A percentile compares a stretch with the other conserved stretches of the same genome.
phyloP scores from a whole-genome alignment of 2,113 vertebrate species.

The Apteryx owenii region DNA sequence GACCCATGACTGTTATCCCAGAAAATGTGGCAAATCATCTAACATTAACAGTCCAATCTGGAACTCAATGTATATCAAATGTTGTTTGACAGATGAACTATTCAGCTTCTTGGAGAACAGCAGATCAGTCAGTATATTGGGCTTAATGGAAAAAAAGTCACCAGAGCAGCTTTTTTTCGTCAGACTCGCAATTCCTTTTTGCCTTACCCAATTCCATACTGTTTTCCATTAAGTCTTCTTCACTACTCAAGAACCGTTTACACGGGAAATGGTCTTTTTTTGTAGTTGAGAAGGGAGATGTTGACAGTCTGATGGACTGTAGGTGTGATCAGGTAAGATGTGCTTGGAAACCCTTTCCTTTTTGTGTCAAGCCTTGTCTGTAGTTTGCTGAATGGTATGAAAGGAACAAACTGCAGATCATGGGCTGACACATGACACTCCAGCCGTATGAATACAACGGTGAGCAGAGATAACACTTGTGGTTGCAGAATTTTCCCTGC shows the following conservation, averaged over 20 bases:
- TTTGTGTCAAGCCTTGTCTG: slow-evolving; percentile 16
- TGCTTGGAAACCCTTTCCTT: slow-evolving; percentile 25
- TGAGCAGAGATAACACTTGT: not conserved
- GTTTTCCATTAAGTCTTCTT: not conserved
- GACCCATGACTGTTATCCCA: not conserved
- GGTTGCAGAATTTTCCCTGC: not conserved
- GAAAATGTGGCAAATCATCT: not conserved
- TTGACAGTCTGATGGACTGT: not conserved
- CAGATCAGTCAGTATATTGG: not conserved
- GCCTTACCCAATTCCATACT: not conserved
- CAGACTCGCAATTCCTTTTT: not conserved
- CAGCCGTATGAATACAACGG: accelerated
- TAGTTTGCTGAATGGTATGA: slow-evolving; percentile 5
- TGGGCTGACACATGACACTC: not conserved
- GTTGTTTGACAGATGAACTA: not conserved
- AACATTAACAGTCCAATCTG: not conserved
- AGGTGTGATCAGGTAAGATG: slow-evolving; percentile 5
- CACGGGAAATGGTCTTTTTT: not conserved
- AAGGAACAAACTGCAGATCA: not conserved
- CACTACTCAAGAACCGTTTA: not conserved
- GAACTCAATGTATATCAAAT: not conserved
- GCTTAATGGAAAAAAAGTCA: accelerated
- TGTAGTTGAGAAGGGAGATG: not conserved
- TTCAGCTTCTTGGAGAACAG: accelerated
- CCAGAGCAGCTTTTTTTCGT: not conserved